Percentiles rank a stretch among this genome's conserved stretches.
phyloP scores from a whole-genome alignment of 2,113 vertebrate genomes.

The Mus pahari region DNA sequence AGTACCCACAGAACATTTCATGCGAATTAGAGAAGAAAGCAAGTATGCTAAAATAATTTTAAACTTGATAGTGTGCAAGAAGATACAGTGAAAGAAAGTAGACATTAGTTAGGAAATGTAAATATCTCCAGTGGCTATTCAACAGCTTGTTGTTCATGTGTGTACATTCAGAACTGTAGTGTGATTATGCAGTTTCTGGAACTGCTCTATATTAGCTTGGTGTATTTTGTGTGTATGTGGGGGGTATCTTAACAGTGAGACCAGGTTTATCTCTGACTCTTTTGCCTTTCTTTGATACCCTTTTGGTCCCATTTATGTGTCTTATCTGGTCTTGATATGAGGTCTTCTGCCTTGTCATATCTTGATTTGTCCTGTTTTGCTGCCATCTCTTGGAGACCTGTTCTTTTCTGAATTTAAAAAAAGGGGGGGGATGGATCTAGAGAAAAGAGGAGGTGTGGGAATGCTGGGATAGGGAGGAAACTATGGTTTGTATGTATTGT shows the following conservation, averaged over 20 bases:
- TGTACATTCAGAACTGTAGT: neutral
- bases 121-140: neutral
- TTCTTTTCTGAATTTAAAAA: neutral
- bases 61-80: neutral
- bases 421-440: neutral
- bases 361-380: neutral
- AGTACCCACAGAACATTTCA: neutral
- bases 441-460: neutral
- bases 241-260: accelerated
- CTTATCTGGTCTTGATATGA: neutral
- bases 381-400: neutral
- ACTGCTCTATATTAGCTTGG: too few species aligned
- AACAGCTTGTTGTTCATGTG: neutral
- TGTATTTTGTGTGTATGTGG: too few species aligned
- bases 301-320: neutral
- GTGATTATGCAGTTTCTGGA: neutral
- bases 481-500: neutral
- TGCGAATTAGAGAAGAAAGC: neutral
- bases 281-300: neutral
- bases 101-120: neutral
- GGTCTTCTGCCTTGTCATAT: neutral
- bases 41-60: neutral
- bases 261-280: neutral
- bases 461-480: neutral
- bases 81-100: neutral